Evolutionary conservation across 2,888 invertebrate genomes (phyloP), one percentile per base, ranked within the genome.

Genomic region (Acleris laterana): DNA sequence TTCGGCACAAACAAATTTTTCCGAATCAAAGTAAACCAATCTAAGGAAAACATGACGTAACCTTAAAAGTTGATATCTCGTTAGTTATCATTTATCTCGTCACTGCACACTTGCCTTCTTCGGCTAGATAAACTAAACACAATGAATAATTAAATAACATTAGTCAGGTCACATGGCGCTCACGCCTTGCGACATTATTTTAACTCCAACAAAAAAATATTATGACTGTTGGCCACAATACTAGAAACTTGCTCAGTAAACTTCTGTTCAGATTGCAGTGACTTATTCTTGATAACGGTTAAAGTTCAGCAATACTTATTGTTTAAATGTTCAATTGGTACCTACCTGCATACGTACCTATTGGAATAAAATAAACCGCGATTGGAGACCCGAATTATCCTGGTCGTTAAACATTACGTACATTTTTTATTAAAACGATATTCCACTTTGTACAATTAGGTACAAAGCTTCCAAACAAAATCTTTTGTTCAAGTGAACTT

Each of bases 21-120:
- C 53, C 57, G 57, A 38, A 44, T 32, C 65, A 57, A 48, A 51
- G 38, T 61, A 66, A 61, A 56, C 57, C 38, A 52, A 62, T 63
- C 61, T 49, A 63, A 57, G 51, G 57, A 48, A 68, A 63, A 50
- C 44, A 69, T 74, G 74, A 75, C 74, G 77, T 75, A 73, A 75
- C 63, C 58, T 52, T 63, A 52, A 70, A 73, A 70, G 62, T 69
- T 64, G 65, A 67, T 73, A 72, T 74, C 72, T 68, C 62, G 55
- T 32, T 58, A 55, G 46, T 46, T 62, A 59, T 68, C 59, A 63
- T 44, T 68, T 63, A 63, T 68, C 68, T 68, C 58, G 44, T 58
- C 57, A 57, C 57, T 44, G 9, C 22, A 20, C 20, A 44, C 11
- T 42, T 56, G 46, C 56, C 7, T 55, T 11, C 7, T 55, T 11